Evolutionary conservation across 2,113 vertebrate species (phyloP).

Genomic region (Psammodynastes pulverulentus): DNA sequence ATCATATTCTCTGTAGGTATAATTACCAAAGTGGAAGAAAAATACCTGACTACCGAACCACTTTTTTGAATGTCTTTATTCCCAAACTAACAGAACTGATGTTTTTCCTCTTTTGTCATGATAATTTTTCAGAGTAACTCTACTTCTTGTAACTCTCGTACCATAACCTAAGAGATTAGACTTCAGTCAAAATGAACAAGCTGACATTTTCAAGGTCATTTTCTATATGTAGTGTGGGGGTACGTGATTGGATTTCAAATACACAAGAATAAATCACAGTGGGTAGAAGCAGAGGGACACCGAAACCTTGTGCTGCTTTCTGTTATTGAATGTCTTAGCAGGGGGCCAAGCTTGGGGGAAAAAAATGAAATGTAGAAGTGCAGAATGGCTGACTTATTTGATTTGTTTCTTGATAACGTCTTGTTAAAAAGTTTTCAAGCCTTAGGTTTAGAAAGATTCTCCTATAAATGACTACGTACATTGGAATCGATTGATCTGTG

Average conservation of each 20-base stretch:
- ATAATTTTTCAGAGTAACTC: conserved; percentile 57
- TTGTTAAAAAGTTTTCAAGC: conserved; percentile 65
- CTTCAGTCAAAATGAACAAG: conserved; percentile 66
- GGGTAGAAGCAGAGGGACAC: conserved; percentile 58
- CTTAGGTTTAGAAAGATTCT: conserved; percentile 49
- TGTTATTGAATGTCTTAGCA: conserved; percentile 67
- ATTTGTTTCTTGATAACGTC: conserved; percentile 66
- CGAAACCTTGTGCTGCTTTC: conserved; percentile 63
- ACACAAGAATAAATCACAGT: conserved; percentile 58
- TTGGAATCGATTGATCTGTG: conserved; percentile 58
- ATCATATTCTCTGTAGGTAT: conserved; percentile 59
- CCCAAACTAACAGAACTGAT: conserved; percentile 51
- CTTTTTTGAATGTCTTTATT: conserved; percentile 46
- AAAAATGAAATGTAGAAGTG: conserved; percentile 55
- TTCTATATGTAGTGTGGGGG: conserved; percentile 62
- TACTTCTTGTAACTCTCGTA: conserved; percentile 54
- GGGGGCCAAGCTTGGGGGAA: conserved; percentile 56
- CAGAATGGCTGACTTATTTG: conserved; percentile 57
- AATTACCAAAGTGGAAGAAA: conserved; percentile 52
- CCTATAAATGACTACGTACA: conserved; percentile 51
- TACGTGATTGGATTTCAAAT: conserved; percentile 66
- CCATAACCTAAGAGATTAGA: conserved; percentile 58
- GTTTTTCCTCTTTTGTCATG: conserved; percentile 56
- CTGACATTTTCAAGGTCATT: conserved; percentile 69
- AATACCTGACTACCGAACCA: conserved; percentile 46